Evolutionary conservation across 2,888 invertebrate species (phyloP).

Genomic region (Blastobasis adustella): DNA sequence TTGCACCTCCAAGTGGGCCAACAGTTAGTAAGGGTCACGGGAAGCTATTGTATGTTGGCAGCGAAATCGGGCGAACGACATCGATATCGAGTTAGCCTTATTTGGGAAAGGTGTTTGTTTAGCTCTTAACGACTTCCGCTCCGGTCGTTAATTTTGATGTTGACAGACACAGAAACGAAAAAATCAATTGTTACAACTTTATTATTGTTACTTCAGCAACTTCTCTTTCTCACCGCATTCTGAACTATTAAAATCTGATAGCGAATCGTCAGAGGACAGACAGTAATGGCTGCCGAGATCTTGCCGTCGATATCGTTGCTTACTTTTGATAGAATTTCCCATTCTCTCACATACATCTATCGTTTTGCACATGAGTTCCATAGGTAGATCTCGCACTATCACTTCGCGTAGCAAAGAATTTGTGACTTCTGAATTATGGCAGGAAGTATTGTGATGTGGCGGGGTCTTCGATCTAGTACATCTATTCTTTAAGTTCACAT

Average conservation of each 20-base stretch:
- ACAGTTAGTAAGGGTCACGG: too few species aligned
- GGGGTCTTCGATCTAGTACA: conserved; percentile 9
- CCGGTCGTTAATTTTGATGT: too few species aligned
- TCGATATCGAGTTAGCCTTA: too few species aligned
- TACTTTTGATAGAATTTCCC: conserved; percentile 30
- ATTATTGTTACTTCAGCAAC: conserved; percentile 2
- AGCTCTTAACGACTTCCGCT: too few species aligned
- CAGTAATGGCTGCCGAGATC: conserved; percentile 31
- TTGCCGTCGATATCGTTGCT: conserved; percentile 34
- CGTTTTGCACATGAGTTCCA: conserved; percentile 40
- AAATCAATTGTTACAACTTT: too few species aligned
- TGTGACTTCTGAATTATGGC: conserved; percentile 27
- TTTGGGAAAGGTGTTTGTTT: too few species aligned
- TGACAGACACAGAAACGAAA: too few species aligned
- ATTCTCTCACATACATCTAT: conserved; percentile 44
- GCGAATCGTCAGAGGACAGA: conserved; percentile 10
- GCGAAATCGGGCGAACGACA: too few species aligned
- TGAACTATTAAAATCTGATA: conserved; percentile 5
- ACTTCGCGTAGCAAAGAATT: conserved; percentile 46
- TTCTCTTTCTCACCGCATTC: conserved; percentile 1
- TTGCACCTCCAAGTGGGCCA: too few species aligned
- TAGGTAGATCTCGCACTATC: conserved; percentile 42
- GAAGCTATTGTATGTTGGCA: too few species aligned
- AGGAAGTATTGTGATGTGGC: conserved; percentile 1
- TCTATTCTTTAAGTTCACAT: conserved; percentile 13